Conservation (phyloP, 2,113 vertebrate genomes). For the Syngnathus scovelli region DNA sequence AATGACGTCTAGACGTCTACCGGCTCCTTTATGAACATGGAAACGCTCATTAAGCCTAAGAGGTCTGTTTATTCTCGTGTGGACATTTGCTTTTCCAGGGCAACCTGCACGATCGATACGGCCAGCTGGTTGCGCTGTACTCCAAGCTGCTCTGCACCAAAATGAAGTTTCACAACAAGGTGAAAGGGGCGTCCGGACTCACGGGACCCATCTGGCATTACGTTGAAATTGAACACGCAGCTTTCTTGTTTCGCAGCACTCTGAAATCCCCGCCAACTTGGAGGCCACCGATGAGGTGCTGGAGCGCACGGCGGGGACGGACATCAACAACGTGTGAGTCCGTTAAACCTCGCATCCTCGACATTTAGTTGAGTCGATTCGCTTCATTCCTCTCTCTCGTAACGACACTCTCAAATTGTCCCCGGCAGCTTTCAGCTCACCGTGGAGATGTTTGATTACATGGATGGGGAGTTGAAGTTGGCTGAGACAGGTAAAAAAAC, state of each 20-base stretch:
- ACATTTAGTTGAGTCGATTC: not conserved
- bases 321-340: slow-evolving; percentile 94
- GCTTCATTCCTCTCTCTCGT: slow-evolving; percentile 26
- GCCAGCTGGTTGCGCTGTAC: slow-evolving; percentile 84
- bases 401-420: slow-evolving; percentile 46
- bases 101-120: slow-evolving; percentile 84
- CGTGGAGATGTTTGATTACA: slow-evolving; percentile 96
- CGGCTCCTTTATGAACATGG: not conserved
- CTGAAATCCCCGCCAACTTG: slow-evolving; percentile 82
- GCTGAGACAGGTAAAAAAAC: slow-evolving; percentile 83
- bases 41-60: not conserved
- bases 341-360: not conserved
- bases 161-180: slow-evolving; percentile 90
- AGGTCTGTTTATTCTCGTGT: not conserved
- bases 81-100: slow-evolving; percentile 56
- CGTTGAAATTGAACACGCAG: not conserved
- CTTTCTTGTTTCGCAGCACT: slow-evolving; percentile 69
- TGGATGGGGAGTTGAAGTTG: slow-evolving; percentile 90
- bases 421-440: slow-evolving; percentile 91
- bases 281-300: slow-evolving; percentile 86
- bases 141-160: slow-evolving; percentile 84
- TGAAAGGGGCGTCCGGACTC: slow-evolving; percentile 38
- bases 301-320: slow-evolving; percentile 85
- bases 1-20: not conserved
- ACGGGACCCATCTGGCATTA: not conserved